Conservation (phyloP, 2,113 vertebrate species). For the Eolophus roseicapilla region DNA sequence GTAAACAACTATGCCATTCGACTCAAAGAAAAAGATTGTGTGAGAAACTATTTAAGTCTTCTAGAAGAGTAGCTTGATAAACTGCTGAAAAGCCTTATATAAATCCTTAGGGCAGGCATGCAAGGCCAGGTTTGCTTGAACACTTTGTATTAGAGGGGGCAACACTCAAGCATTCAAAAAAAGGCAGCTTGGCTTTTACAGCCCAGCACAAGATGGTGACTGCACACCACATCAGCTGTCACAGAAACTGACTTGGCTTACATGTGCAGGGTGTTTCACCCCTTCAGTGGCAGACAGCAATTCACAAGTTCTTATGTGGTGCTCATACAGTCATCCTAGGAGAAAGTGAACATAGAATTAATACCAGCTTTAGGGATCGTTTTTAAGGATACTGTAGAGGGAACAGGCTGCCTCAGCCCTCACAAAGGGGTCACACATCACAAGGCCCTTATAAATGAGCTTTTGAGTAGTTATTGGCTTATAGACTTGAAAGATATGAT, state of each 20-base stretch:
- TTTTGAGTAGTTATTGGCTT: background rate
- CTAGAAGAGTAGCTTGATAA: background rate
- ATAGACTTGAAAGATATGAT: too few species aligned
- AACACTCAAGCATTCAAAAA: background rate
- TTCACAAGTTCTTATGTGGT: background rate
- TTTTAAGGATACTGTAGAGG: background rate
- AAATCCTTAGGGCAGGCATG: background rate
- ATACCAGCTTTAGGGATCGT: rapidly evolving
- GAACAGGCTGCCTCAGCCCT: background rate
- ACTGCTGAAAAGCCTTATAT: background rate
- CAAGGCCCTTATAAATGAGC: background rate
- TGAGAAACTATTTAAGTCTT: background rate
- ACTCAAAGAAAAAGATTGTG: background rate
- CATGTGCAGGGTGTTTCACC: rapidly evolving
- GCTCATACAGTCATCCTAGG: background rate
- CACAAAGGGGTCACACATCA: rapidly evolving
- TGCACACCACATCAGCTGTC: background rate
- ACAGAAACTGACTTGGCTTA: background rate
- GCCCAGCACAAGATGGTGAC: background rate
- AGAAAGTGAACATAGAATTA: background rate
- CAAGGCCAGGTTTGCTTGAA: background rate
- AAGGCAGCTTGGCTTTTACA: background rate
- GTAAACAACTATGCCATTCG: background rate
- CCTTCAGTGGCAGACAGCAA: background rate
- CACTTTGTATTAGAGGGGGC: background rate